Base-by-base conservation (phyloP, 2,888 invertebrate genomes). In the Lasioglossum malachurum region DNA sequence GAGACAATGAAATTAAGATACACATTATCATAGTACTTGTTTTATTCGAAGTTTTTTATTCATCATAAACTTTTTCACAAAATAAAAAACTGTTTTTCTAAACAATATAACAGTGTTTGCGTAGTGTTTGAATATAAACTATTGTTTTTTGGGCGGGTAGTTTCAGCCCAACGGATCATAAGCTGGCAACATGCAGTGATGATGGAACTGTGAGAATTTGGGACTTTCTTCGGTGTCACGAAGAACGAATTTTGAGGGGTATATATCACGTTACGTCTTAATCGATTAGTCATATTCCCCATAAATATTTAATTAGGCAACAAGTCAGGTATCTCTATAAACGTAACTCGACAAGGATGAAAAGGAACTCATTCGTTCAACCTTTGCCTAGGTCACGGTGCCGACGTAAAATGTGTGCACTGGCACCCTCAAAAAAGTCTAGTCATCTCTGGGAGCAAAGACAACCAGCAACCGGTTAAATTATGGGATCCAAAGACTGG, bases 371-470 rank as follows among this genome's bases (percentile, higher is more conserved):
- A 53, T 60, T 86, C 7, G 57, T 35, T 41, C 27, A 69, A 83
- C 82, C 90, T 69, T 88, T 92, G 83, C 88, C 90, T 93, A 97
- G 98, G 99, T 91, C 99, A 99, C 95, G 99, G 99, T 92, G 99
- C 99, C 44, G 99, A 99, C 96, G 99, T 99, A 0, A 99, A 99
- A 96, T 99, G 99, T 96, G 99, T 99, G 10, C 99, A 99, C 95
- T 99, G 99, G 99, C 99, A 99, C 96, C 99, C 99, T 0, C 98
- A 98, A 93, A 99, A 99, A 96, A 98, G 98, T 84, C 97, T 99
- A 75, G 97, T 99, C 92, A 99, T 99, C 67, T 99, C 99, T 3
- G 99, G 99, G 27, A 99, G 99, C 95, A 99, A 99, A 96, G 99
- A 99, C 95, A 99, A 99, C 95, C 99, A 99, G 94, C 99, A 99